A percentile compares a stretch with the other conserved stretches of the same genome.
Evolutionary conservation across 2,113 vertebrate genomes (phyloP).

Genomic region (Phrynosoma platyrhinos): DNA sequence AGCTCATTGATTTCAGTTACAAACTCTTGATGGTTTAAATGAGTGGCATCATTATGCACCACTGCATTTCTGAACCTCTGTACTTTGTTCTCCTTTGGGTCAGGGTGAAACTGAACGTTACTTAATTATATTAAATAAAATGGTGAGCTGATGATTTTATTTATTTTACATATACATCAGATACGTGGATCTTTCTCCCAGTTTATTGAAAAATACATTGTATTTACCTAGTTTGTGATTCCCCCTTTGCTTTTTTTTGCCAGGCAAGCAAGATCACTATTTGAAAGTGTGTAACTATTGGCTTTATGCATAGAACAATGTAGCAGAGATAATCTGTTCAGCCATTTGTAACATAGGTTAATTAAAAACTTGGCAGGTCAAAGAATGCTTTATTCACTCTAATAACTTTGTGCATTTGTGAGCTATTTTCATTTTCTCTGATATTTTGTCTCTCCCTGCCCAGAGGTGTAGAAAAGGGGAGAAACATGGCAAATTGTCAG

Average conservation of each 20-base stretch:
- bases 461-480: background rate
- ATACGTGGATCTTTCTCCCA: background rate
- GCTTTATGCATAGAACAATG: conserved; percentile 16
- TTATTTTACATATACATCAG: background rate
- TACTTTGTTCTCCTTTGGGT: background rate
- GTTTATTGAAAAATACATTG: background rate
- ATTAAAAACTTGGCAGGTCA: conserved; percentile 23
- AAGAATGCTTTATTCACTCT: conserved; percentile 27
- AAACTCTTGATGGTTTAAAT: background rate
- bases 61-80: background rate
- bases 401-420: conserved; percentile 34
- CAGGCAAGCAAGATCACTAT: background rate
- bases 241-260: background rate
- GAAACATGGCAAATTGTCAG: conserved; percentile 7
- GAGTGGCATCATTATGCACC: background rate
- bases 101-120: background rate
- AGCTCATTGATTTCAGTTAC: background rate
- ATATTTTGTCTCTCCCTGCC: conserved; percentile 8
- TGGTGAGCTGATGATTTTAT: background rate
- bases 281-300: conserved; percentile 5
- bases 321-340: conserved; percentile 16
- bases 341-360: conserved; percentile 33
- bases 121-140: conserved; percentile 9
- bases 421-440: conserved; percentile 9
- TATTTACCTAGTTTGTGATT: background rate